Percentiles rank a stretch among this genome's conserved stretches.
phyloP scores from a whole-genome alignment of 1,140 invertebrate genomes.

The Habropoda laboriosa region DNA sequence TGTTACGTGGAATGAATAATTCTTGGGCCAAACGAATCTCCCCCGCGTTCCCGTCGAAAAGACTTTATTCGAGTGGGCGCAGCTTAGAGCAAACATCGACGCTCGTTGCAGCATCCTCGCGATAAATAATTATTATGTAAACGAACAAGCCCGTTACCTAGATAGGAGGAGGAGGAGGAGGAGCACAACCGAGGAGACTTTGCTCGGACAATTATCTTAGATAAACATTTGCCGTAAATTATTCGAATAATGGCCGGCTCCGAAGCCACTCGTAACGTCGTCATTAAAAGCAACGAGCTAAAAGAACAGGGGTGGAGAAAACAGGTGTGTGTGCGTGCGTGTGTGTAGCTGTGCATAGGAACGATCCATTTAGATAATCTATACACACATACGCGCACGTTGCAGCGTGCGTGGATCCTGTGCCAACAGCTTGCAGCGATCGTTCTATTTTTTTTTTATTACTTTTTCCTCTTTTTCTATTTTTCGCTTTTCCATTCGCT shows the following conservation, averaged over 20 bases:
- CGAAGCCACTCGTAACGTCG: slow-evolving; percentile 22
- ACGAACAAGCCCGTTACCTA: neutral
- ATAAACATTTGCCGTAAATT: slow-evolving; percentile 20
- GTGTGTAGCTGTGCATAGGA: neutral
- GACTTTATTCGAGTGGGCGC: neutral
- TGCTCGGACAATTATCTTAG: slow-evolving; percentile 18
- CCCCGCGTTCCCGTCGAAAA: neutral
- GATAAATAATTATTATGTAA: slow-evolving; percentile 24
- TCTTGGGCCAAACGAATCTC: neutral
- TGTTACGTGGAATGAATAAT: neutral
- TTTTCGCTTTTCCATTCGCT: neutral
- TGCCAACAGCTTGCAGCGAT: slow-evolving; percentile 48
- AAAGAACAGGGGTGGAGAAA: slow-evolving; percentile 8
- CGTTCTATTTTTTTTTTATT: slow-evolving; percentile 12
- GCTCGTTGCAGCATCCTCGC: neutral
- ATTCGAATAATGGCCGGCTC: neutral
- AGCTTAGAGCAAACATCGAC: too few relatives aligned
- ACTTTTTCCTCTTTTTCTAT: neutral
- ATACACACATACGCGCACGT: slow-evolving; percentile 26
- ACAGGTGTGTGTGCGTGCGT: too few relatives aligned
- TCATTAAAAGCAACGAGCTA: slow-evolving; percentile 46
- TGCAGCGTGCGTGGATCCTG: slow-evolving; percentile 9
- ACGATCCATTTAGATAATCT: slow-evolving; percentile 53
- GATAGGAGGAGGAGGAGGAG: neutral
- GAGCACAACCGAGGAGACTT: neutral